These are phyloP conservation scores for Ditylenchus weischeri DNA, from an alignment of 2,888 invertebrate genomes.

Conservation along the genomic window DNA sequence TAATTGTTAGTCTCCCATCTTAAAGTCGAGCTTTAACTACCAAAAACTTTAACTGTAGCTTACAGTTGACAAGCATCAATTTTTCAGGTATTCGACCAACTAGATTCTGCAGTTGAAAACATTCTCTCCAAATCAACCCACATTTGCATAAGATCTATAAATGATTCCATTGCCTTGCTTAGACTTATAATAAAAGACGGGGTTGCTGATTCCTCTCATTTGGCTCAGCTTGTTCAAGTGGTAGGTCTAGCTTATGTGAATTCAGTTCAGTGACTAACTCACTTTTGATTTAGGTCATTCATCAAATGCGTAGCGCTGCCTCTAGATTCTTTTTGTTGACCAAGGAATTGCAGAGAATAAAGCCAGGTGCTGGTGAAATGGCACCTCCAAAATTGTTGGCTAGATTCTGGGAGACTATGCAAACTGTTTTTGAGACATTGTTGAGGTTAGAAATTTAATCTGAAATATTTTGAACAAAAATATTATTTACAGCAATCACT, in stretches of 20 bases:
- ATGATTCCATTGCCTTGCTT: constrained; percentile 33
- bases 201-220: constrained; percentile 39
- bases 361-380: constrained; percentile 4
- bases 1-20: no score
- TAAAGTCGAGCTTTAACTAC: no score
- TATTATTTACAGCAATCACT: constrained; percentile 38
- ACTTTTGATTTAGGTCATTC: constrained; percentile 22
- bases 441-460: constrained; percentile 20
- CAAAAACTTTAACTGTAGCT: constrained; percentile 26
- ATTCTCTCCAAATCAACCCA: constrained; percentile 17
- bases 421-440: constrained; percentile 44
- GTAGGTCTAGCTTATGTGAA: constrained; percentile 22
- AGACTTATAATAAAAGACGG: constrained; percentile 23
- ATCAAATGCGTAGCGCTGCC: constrained; percentile 27
- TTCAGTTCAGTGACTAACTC: not conserved
- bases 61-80: constrained; percentile 24
- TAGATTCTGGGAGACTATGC: constrained; percentile 45
- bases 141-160: constrained; percentile 28
- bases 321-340: constrained; percentile 30
- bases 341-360: constrained; percentile 20
- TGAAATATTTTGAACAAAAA: no score
- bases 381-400: constrained; percentile 20
- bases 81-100: constrained; percentile 34
- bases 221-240: constrained; percentile 48
- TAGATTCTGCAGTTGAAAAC: constrained; percentile 33